Evolutionary conservation across 1,140 invertebrate genomes (phyloP).

Genomic region (Trachelipus rathkii): DNA sequence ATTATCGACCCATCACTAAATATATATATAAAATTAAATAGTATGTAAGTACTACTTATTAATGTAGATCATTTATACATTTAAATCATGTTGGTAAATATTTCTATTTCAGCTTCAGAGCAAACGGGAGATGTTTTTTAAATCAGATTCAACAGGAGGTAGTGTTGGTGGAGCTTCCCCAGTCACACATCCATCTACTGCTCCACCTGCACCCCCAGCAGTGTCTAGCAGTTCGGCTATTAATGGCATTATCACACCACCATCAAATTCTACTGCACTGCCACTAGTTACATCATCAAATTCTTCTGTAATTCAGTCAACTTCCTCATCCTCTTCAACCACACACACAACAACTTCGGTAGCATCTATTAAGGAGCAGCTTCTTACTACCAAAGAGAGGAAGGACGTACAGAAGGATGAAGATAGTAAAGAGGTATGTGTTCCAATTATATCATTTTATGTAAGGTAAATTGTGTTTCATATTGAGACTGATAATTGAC

Average conservation of each 20-base stretch:
- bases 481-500: too few relatives aligned
- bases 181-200: slow-evolving; percentile 19
- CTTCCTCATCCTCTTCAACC: slow-evolving; percentile 28
- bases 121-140: slow-evolving; percentile 73
- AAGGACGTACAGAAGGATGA: slow-evolving; percentile 31
- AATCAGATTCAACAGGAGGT: slow-evolving; percentile 47
- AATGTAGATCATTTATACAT: too few relatives aligned
- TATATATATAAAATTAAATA: too few relatives aligned
- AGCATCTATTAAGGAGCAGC: slow-evolving; percentile 26
- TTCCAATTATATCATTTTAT: too few relatives aligned
- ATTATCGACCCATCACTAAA: too few relatives aligned
- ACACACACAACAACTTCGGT: slow-evolving; percentile 31
- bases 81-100: slow-evolving; percentile 19
- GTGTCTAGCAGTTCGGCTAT: background rate
- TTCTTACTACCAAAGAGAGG: slow-evolving; percentile 37
- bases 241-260: background rate
- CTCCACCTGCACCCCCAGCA: slow-evolving; percentile 23
- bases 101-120: slow-evolving; percentile 63
- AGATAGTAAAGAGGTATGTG: slow-evolving; percentile 35
- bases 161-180: slow-evolving; percentile 23
- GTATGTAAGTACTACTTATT: too few relatives aligned
- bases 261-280: background rate
- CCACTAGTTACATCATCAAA: background rate
- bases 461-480: too few relatives aligned
- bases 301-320: background rate